Conservation (phyloP, 2,797 vertebrate species). For the Alca torda region DNA sequence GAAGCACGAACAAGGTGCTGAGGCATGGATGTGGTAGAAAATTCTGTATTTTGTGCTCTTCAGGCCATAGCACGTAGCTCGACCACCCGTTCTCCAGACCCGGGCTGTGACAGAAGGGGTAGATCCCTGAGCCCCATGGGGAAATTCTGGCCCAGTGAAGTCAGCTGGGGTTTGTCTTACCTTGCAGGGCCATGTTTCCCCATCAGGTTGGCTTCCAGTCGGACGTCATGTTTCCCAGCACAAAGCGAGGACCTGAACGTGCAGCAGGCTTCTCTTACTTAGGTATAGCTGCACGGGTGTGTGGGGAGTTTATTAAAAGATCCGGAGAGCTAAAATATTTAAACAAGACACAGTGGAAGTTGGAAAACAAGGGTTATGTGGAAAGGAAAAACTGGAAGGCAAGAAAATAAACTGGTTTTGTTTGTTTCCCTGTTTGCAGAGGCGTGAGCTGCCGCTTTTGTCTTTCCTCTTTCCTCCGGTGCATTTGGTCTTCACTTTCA, state of each 20-base stretch:
- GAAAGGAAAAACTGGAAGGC: background rate
- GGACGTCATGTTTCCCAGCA: accelerated
- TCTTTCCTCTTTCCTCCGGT: background rate
- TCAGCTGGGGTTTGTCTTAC: background rate
- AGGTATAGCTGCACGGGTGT: background rate
- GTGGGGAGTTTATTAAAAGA: background rate
- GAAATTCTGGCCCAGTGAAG: background rate
- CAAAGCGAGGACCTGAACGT: background rate
- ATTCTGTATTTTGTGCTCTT: background rate
- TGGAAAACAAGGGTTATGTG: background rate
- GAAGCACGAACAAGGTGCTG: background rate
- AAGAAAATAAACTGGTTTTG: background rate
- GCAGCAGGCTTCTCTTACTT: background rate
- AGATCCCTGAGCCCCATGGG: background rate
- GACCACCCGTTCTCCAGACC: background rate
- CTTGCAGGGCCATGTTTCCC: background rate
- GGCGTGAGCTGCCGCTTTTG: background rate
- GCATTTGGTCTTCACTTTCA: background rate
- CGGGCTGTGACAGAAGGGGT: background rate
- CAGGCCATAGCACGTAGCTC: accelerated
- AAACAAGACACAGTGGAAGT: background rate
- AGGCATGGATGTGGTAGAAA: background rate
- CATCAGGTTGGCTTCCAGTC: background rate
- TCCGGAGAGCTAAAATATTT: background rate
- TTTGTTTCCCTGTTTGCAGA: background rate